Conservation (phyloP, 2,113 vertebrate genomes). For the Steatornis caripensis region DNA sequence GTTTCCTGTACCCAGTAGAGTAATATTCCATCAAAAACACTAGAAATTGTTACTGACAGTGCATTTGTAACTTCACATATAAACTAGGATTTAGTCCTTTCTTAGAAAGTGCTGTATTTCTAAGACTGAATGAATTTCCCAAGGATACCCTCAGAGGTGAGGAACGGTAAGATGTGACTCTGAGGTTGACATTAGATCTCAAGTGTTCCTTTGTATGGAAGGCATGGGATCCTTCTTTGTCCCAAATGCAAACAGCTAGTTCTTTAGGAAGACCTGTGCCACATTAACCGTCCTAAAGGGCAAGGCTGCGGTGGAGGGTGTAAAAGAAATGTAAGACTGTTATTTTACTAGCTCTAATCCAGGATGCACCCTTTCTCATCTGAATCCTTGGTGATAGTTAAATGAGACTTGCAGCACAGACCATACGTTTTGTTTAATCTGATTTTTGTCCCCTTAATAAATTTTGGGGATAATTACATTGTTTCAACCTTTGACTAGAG, state of each 20-base stretch:
- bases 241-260: neutral
- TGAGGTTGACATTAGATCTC: neutral
- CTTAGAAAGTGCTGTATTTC: neutral
- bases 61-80: neutral
- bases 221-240: neutral
- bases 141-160: neutral
- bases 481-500: neutral
- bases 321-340: neutral
- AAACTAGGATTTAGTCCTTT: neutral
- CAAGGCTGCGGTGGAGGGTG: neutral
- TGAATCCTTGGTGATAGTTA: neutral
- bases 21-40: neutral
- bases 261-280: neutral
- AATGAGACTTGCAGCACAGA: neutral
- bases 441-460: neutral
- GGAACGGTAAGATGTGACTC: neutral
- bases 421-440: neutral
- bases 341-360: neutral
- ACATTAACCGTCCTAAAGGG: neutral
- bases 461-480: neutral
- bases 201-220: neutral
- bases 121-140: neutral
- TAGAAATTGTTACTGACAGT: neutral
- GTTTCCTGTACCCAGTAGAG: neutral
- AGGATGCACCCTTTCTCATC: neutral